A percentile compares a stretch with the other conserved stretches of the same genome.
Evolutionary conservation across 2,888 invertebrate species (phyloP).

Genomic region (Cerceris rybyensis): DNA sequence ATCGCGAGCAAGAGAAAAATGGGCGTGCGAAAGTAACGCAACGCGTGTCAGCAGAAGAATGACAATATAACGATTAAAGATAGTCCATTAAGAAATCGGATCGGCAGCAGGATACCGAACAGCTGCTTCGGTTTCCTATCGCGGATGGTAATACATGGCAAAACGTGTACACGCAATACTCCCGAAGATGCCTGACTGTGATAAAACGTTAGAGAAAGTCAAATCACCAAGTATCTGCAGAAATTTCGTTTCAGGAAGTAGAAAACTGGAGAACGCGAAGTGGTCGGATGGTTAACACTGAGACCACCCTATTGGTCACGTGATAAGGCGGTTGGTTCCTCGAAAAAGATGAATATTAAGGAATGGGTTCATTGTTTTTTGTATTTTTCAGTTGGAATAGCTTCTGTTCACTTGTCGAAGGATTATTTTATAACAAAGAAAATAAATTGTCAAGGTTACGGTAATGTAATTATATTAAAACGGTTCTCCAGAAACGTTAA

Average conservation of each 20-base stretch:
- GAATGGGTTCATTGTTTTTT: too few relatives aligned
- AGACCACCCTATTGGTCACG: too few relatives aligned
- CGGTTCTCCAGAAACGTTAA: too few relatives aligned
- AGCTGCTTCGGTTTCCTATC: slow-evolving; percentile 1
- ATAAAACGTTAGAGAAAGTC: slow-evolving; percentile 59
- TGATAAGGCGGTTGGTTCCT: too few relatives aligned
- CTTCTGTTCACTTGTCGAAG: too few relatives aligned
- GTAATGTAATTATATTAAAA: too few relatives aligned
- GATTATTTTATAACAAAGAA: too few relatives aligned
- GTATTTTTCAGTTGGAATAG: too few relatives aligned
- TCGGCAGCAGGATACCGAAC: not conserved
- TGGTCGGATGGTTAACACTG: not conserved
- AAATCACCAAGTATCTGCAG: slow-evolving; percentile 36
- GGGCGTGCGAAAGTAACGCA: slow-evolving; percentile 34
- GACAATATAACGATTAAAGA: slow-evolving; percentile 25
- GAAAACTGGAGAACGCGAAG: not conserved
- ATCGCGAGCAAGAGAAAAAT: slow-evolving; percentile 4
- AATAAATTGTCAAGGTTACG: too few relatives aligned
- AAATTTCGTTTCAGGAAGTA: slow-evolving; percentile 35
- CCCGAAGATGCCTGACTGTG: slow-evolving; percentile 42
- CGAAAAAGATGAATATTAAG: too few relatives aligned
- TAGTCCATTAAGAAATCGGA: slow-evolving; percentile 26
- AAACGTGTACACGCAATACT: slow-evolving; percentile 19
- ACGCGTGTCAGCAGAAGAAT: slow-evolving; percentile 8
- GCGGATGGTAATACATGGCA: not conserved